phyloP scores from a whole-genome alignment of 2,797 vertebrate species.

The Scolopax rusticola region DNA sequence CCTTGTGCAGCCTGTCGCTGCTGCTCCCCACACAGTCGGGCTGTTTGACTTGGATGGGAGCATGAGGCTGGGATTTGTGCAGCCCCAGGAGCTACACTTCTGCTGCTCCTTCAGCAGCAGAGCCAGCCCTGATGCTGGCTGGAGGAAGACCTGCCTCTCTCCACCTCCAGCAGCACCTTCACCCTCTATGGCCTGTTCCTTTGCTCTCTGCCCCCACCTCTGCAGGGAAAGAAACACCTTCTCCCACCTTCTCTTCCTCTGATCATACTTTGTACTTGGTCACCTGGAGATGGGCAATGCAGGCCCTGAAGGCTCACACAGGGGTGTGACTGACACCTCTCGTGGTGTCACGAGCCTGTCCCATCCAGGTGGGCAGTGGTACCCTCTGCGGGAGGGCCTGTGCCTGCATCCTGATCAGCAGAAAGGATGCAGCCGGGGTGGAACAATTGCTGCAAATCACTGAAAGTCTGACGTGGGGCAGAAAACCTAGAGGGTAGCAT shows the following conservation, averaged over 20 bases:
- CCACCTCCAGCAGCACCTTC: neutral
- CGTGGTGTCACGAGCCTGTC: neutral
- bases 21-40: fast-evolving
- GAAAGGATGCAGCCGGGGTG: fast-evolving
- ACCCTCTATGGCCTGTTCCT: fast-evolving
- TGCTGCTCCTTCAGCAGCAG: neutral
- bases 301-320: fast-evolving
- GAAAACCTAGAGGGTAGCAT: neutral
- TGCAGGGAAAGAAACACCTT: neutral
- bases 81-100: neutral
- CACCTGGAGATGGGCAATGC: fast-evolving
- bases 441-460: fast-evolving
- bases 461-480: neutral
- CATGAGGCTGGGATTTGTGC: neutral
- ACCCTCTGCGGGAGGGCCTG: neutral
- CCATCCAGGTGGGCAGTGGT: neutral
- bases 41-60: conserved; percentile 24
- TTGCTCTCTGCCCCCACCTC: neutral
- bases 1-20: neutral
- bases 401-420: neutral
- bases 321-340: neutral
- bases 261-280: neutral
- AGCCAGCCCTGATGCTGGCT: neutral
- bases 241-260: neutral
- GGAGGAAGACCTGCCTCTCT: fast-evolving